phyloP scores from a whole-genome alignment of 2,797 vertebrate genomes.

The Pangasius djambal region DNA sequence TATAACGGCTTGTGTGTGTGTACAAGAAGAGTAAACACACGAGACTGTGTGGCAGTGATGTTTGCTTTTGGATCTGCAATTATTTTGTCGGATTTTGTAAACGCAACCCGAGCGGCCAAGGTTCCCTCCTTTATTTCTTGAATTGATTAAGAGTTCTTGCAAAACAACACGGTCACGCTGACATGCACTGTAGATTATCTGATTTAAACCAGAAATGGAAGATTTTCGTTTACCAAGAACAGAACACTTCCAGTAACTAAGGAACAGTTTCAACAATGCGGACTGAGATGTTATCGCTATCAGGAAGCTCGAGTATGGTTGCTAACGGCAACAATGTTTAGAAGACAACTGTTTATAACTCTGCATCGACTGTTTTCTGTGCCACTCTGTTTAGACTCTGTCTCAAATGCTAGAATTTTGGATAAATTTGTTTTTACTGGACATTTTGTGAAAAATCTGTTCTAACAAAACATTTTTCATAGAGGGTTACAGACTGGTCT shows the following conservation, averaged over 20 bases:
- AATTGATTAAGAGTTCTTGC: constrained; percentile 37
- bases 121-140: constrained; percentile 27
- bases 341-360: background rate
- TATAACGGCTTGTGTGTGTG: constrained; percentile 2
- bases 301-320: constrained; percentile 44
- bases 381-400: background rate
- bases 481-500: too few species aligned
- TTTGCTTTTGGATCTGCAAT: constrained; percentile 42
- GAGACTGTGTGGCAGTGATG: constrained; percentile 33
- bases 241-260: constrained; percentile 37
- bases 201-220: constrained; percentile 44
- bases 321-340: constrained; percentile 43
- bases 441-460: background rate
- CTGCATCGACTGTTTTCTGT: background rate
- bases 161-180: constrained; percentile 34
- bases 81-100: constrained; percentile 34
- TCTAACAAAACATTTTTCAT: background rate
- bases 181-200: constrained; percentile 41
- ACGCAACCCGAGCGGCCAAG: constrained; percentile 16
- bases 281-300: constrained; percentile 49
- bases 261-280: constrained; percentile 15
- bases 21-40: constrained; percentile 44
- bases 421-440: background rate
- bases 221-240: constrained; percentile 38
- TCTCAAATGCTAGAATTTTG: background rate